Base-by-base conservation (phyloP, 2,888 invertebrate species). In the Peribatodes rhomboidaria region DNA sequence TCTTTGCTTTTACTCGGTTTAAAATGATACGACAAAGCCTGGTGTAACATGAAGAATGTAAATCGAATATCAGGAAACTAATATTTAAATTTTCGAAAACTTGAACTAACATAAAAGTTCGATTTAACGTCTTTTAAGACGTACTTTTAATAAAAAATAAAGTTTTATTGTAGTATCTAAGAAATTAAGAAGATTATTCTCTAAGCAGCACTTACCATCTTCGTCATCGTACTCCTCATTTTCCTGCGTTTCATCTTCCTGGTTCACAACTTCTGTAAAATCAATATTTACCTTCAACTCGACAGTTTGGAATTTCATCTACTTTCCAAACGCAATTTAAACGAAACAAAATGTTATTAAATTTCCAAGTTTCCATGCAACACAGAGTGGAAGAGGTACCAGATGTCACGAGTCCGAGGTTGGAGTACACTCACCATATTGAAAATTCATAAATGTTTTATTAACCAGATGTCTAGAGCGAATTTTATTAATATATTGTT, bases 221-320 rank as follows among this genome's bases (percentile, higher is more conserved):
- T 92, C 92, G 31, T 94, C 89, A 31, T 94, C 90, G 56, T 91
- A 85, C 52, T 90, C 88, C 0, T 87, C 87, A 70, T 88, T 83
- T 69, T 85, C 87, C 69, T 83, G 82, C 1, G 74, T 74, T 49
- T 87, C 86, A 39, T 82, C 75, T 27, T 75, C 75, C 61, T 79
- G 77, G 56, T 80, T 73, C 22, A 71, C 60, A 39, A 74, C 69
- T 66, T 83, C 87, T 86, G 80, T 57, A 78, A 81, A 65, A 70
- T 61, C 56, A 63, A 63, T 62, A 52, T 41, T 44, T 49, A 46
- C 14, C 46, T 54, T 49, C 39, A 55, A 49, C 54, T 55, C 54
- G 35, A 54, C 49, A 59, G 39, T 64, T 64, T 50, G 49, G 41
- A 14, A 59, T 53, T 47, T 59, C 49, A 58, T 64, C 16, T 57